These are phyloP conservation scores for Corythornis cristatus DNA, from an alignment of 2,113 vertebrate genomes.

Conservation along the genomic window DNA sequence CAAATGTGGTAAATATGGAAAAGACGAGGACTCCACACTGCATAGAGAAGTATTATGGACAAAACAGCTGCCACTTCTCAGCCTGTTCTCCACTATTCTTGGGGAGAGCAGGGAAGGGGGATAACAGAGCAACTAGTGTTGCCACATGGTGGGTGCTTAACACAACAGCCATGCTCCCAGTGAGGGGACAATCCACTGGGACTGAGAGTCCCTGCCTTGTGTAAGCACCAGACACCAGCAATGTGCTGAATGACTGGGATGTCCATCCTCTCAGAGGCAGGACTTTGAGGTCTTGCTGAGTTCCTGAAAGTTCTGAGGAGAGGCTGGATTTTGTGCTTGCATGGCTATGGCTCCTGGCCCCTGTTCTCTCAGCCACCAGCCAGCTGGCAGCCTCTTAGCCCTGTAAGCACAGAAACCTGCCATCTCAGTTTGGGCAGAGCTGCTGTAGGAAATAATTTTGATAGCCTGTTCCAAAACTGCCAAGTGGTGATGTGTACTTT, in stretches of 20 bases:
- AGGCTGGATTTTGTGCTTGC: background rate
- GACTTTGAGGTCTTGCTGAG: background rate
- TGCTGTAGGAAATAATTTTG: background rate
- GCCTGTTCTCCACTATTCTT: background rate
- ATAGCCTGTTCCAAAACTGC: background rate
- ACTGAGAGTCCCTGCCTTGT: background rate
- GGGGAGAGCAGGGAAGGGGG: too few species aligned
- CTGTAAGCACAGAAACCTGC: background rate
- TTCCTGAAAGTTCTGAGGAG: background rate
- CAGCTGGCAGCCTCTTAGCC: too few species aligned
- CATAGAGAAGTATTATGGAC: background rate
- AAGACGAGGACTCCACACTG: background rate
- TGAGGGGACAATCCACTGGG: background rate
- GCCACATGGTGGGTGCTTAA: background rate
- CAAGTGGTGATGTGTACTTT: background rate
- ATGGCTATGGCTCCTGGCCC: background rate
- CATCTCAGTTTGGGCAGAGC: fast-evolving
- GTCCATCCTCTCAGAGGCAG: background rate
- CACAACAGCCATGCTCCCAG: background rate
- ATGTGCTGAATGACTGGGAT: background rate
- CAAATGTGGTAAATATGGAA: background rate
- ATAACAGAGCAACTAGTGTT: background rate
- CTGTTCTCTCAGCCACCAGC: too few species aligned
- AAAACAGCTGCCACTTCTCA: background rate
- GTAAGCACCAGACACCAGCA: background rate